Percentiles rank a stretch among this genome's conserved stretches.
Evolutionary conservation across 2,797 vertebrate species (phyloP).

Genomic region (Miichthys miiuy): DNA sequence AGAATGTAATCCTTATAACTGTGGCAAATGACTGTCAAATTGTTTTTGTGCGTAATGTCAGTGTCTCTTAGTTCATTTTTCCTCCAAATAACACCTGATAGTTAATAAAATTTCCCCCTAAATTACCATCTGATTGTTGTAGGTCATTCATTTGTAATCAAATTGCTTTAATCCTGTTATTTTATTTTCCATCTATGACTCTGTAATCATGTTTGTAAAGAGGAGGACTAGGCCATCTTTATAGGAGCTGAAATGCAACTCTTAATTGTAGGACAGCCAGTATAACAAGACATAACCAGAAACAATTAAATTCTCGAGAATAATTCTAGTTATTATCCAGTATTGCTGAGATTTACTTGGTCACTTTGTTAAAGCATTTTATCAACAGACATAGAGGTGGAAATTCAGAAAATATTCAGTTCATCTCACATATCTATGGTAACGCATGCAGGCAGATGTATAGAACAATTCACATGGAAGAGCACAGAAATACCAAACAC

Average conservation of each 20-base stretch:
- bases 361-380: constrained; percentile 1
- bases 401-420: neutral
- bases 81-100: neutral
- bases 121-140: constrained; percentile 27
- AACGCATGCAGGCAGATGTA: neutral
- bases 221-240: neutral
- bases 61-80: neutral
- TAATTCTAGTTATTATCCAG: neutral
- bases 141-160: constrained; percentile 37
- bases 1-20: constrained; percentile 8
- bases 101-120: neutral
- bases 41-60: constrained; percentile 7
- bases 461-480: neutral
- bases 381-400: neutral
- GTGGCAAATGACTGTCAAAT: neutral
- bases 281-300: neutral
- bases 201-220: constrained; percentile 17
- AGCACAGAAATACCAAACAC: neutral
- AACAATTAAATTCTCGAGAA: neutral
- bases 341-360: neutral
- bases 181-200: constrained; percentile 18
- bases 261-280: constrained; percentile 18
- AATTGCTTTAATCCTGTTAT: constrained; percentile 34
- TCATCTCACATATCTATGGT: neutral
- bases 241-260: constrained; percentile 27